Evolutionary conservation across 2,113 vertebrate genomes (phyloP), one percentile per base, ranked within the genome.

Genomic region (Chaetura pelagica): DNA sequence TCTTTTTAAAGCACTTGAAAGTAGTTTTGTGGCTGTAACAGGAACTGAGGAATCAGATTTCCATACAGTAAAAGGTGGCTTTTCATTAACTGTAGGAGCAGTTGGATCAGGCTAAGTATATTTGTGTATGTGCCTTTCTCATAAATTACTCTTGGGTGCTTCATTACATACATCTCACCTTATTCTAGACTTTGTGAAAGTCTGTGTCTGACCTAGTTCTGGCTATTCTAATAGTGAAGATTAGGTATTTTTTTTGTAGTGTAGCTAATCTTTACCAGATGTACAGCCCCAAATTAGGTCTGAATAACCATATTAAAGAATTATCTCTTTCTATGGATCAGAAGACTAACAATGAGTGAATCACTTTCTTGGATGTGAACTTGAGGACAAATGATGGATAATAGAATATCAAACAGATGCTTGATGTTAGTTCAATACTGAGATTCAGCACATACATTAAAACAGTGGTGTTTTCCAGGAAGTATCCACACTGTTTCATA

Each of bases 401-500:
- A 24, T 10, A 38, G 15, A 58, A n/a, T 21, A 16, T 46, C 8
- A 20, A 69, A 38, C 3, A 48, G 9, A 12, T 38, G 15, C 5
- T 35, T 51, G 46, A 42, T 17, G 3, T 3, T 8, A 22, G 18
- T 3, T 75, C 67, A 38, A 0, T 27, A 2, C 57, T 55, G 71
- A 73, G 38, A 12, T 35, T 44, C 13, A 32, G 12, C 52, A 61
- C 7, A 2, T 12, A 8, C 2, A 61, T 32, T 17, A 66, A 68
- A 57, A 3, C 4, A 20, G 34, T 17, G n/a, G 4, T 22, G 35
- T 21, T 89, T 82, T 34, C 22, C 12, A 46, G 62, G 49, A 54
- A 34, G 10, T 23, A n/a, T 10, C 57, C 52, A 9, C 10, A 11
- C 0, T 1, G 3, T 15, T 86, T 46, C 17, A 1, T 19, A 22